Percentiles rank a stretch among this genome's conserved stretches.
Evolutionary conservation across 2,888 invertebrate species (phyloP).

Genomic region (Callinectes sapidus): DNA sequence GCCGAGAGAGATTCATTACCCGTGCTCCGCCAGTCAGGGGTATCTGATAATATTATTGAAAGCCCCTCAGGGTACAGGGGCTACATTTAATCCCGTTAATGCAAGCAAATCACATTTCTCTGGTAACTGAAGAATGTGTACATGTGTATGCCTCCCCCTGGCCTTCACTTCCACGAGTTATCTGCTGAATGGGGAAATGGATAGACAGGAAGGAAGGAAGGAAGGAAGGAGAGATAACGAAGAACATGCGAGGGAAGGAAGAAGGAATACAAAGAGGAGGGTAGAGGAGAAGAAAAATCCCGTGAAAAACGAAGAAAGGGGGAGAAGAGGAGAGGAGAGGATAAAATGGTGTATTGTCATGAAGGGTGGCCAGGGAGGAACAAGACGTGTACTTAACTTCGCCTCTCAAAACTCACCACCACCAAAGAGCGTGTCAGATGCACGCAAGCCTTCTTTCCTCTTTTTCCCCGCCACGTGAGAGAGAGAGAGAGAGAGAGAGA

Average conservation of each 20-base stretch:
- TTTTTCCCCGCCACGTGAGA: background rate
- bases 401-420: conserved; percentile 2
- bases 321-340: background rate
- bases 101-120: background rate
- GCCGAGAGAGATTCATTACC: background rate
- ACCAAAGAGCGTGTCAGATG: conserved; percentile 15
- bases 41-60: background rate
- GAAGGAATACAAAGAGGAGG: background rate
- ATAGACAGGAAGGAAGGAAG: background rate
- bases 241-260: background rate
- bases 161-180: background rate
- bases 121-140: background rate
- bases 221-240: background rate
- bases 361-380: background rate
- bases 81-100: conserved; percentile 30
- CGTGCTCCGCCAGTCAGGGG: background rate
- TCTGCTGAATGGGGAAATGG: background rate
- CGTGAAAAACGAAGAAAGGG: background rate
- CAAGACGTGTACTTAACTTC: conserved; percentile 19
- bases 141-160: background rate
- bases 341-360: background rate
- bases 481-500: background rate
- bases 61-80: background rate
- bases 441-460: background rate
- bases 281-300: background rate